Conservation (phyloP, 2,888 invertebrate genomes). For the Campoletis raptor region DNA sequence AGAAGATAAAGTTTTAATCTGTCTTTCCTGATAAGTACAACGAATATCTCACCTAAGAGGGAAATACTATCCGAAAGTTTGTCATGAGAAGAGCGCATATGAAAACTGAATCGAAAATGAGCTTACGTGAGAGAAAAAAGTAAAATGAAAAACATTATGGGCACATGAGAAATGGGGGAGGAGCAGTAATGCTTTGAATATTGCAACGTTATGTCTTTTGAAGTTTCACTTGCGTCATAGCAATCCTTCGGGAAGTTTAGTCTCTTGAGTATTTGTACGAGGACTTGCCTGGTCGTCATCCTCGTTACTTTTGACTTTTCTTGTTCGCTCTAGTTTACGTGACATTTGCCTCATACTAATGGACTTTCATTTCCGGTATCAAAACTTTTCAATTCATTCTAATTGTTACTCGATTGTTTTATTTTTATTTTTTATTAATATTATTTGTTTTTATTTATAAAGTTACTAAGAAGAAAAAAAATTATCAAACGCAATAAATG, state of each 20-base stretch:
- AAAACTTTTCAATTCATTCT: neutral
- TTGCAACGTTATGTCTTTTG: neutral
- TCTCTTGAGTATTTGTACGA: neutral
- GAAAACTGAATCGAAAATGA: neutral
- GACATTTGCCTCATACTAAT: neutral
- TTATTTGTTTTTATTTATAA: no score
- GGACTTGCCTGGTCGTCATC: neutral
- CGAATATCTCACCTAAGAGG: neutral
- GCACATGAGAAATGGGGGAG: neutral
- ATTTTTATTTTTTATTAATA: neutral
- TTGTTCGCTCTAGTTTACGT: neutral
- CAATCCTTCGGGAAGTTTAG: conserved; percentile 2
- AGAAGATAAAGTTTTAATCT: neutral
- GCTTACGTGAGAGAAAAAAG: neutral
- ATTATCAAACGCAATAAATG: neutral
- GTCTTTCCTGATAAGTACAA: neutral
- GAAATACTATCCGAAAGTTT: neutral
- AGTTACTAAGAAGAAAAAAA: neutral
- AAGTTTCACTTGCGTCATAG: conserved; percentile 5
- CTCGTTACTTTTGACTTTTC: neutral
- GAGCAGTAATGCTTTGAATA: neutral
- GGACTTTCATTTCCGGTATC: neutral
- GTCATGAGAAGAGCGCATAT: neutral
- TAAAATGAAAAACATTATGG: neutral
- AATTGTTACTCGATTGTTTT: neutral